Conservation (phyloP, 2,888 invertebrate genomes). For the Temnothorax rugatulus region DNA sequence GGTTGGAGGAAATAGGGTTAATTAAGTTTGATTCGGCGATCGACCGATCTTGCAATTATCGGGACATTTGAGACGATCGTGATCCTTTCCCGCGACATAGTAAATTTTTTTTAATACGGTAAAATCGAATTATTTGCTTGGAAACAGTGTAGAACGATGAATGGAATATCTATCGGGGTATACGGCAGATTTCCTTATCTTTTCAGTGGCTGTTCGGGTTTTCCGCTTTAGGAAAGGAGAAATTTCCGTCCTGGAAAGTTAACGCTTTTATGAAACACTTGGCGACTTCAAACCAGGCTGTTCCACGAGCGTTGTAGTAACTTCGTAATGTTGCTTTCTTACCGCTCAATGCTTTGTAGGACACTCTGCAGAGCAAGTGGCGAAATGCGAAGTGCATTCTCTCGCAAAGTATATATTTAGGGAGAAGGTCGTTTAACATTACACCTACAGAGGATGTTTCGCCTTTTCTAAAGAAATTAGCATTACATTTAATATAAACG, state of each 20-base stretch:
- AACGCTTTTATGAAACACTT: constrained; percentile 52
- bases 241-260: constrained; percentile 51
- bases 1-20: too few relatives aligned
- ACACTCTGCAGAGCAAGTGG: constrained; percentile 43
- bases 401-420: constrained; percentile 32
- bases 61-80: neutral
- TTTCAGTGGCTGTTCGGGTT: constrained; percentile 19
- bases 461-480: constrained; percentile 5
- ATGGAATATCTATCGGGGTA: neutral
- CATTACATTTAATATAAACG: neutral
- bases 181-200: constrained; percentile 24
- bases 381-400: constrained; percentile 47
- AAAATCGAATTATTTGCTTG: neutral
- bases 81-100: too few relatives aligned
- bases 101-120: neutral
- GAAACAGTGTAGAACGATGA: neutral
- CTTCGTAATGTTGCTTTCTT: constrained; percentile 54
- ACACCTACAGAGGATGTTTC: neutral
- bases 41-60: neutral
- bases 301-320: constrained; percentile 41
- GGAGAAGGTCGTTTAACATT: constrained; percentile 21
- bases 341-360: constrained; percentile 50
- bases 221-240: constrained; percentile 41
- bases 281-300: constrained; percentile 41
- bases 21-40: constrained; percentile 5